Percentiles rank a stretch among this genome's conserved stretches.
These are phyloP conservation scores for Empidonax traillii DNA, from an alignment of 2,113 vertebrate genomes.

Conservation along the genomic window DNA sequence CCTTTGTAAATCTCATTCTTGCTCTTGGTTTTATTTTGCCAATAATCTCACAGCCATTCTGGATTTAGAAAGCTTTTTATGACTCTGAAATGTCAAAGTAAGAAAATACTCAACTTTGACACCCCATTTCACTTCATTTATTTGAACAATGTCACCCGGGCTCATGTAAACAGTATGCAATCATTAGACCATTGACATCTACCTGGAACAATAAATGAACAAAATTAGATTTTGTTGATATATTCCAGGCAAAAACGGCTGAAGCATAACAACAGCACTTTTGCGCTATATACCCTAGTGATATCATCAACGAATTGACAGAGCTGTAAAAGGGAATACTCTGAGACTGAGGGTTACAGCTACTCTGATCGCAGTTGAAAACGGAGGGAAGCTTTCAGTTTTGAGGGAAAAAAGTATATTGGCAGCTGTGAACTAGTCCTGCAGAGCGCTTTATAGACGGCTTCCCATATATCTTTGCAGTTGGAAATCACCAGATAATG, in stretches of 20 bases:
- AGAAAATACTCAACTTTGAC: neutral
- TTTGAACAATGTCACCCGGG: neutral
- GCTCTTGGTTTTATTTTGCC: neutral
- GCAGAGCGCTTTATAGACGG: neutral
- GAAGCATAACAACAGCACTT: neutral
- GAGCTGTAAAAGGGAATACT: neutral
- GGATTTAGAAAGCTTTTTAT: neutral
- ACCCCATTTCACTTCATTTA: neutral
- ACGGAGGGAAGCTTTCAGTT: neutral
- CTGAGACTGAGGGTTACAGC: neutral
- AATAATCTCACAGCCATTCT: neutral
- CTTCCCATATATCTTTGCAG: neutral
- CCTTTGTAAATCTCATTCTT: neutral
- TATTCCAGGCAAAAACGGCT: neutral
- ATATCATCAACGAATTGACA: neutral
- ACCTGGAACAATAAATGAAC: neutral
- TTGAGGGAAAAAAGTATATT: neutral
- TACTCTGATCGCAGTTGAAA: neutral
- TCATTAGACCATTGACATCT: neutral
- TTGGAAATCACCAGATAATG: neutral
- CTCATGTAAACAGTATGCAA: too few species aligned
- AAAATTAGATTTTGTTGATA: neutral
- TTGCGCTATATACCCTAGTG: neutral
- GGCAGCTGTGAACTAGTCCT: neutral
- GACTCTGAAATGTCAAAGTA: neutral